Evolutionary conservation across 53 echinoderm and acorn worm species (phyloP).

Genomic region (Crossaster papposus): DNA sequence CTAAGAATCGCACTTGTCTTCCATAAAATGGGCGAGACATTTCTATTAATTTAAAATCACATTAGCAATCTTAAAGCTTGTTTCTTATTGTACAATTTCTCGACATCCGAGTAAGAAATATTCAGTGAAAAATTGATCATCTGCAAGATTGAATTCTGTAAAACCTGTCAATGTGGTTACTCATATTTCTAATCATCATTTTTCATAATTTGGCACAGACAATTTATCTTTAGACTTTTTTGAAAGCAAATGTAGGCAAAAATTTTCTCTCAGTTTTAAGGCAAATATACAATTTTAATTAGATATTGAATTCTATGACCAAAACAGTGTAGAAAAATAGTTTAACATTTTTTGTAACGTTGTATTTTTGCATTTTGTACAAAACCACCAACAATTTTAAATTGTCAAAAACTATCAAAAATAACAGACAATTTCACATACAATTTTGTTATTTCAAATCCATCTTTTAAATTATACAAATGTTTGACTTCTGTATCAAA

Average conservation of each 20-base stretch:
- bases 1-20: no score
- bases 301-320: no score
- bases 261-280: no score
- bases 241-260: neutral
- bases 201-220: neutral
- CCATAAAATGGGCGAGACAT: no score
- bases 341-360: no score
- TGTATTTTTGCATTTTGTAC: neutral
- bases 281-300: neutral
- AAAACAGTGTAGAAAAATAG: neutral
- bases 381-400: neutral
- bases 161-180: neutral
- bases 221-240: neutral
- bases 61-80: neutral
- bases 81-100: neutral
- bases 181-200: neutral
- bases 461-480: neutral
- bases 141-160: no score
- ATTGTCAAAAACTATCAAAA: neutral
- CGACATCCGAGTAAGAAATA: neutral
- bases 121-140: no score
- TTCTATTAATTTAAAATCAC: no score
- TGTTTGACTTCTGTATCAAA: neutral
- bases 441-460: neutral
- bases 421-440: neutral